Evolutionary conservation across 2,113 vertebrate genomes (phyloP).

Genomic region (Orthonyx spaldingii): DNA sequence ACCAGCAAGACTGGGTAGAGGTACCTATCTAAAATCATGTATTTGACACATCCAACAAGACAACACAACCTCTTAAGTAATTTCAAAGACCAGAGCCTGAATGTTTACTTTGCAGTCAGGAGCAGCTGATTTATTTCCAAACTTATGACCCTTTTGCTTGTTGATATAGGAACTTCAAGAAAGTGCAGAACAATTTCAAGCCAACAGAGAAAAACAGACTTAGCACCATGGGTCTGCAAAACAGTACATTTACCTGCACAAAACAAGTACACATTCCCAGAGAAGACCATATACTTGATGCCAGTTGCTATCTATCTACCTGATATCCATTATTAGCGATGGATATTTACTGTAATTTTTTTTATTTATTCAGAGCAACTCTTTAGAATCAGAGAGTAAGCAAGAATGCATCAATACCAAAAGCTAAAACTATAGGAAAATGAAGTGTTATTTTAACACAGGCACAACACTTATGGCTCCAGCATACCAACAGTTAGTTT

Average conservation of each 20-base stretch:
- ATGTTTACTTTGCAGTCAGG: background rate
- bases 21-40: background rate
- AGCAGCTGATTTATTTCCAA: background rate
- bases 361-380: background rate
- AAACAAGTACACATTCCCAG: background rate
- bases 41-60: background rate
- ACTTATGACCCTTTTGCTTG: background rate
- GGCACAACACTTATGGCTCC: background rate
- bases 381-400: background rate
- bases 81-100: background rate
- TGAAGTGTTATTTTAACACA: background rate
- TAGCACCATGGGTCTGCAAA: accelerated
- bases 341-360: background rate
- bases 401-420: background rate
- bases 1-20: background rate
- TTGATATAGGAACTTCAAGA: background rate
- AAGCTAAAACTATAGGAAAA: background rate
- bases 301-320: background rate
- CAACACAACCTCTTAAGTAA: background rate
- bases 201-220: background rate
- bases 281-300: background rate
- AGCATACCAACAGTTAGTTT: background rate
- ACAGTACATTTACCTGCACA: background rate
- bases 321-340: background rate
- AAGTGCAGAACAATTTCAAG: background rate